phyloP scores from a whole-genome alignment of 2,113 vertebrate species.

The Oreochromis spilurus region DNA sequence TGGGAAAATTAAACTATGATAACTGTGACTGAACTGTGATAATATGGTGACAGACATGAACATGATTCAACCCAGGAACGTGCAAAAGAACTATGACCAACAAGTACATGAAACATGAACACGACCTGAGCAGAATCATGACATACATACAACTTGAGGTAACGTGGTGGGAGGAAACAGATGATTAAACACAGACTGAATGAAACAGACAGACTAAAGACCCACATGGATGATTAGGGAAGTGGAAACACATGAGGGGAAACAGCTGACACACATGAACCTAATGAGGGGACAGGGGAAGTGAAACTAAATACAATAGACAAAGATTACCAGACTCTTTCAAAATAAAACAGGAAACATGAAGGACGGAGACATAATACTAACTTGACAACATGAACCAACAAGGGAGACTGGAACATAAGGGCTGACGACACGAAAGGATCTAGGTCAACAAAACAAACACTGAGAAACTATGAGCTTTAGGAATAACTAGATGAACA shows the following conservation, averaged over 20 bases:
- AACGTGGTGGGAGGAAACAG: rapidly evolving
- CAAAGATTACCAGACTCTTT: background rate
- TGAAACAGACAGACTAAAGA: background rate
- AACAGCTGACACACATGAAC: background rate
- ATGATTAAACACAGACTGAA: rapidly evolving
- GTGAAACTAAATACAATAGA: background rate
- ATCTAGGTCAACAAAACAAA: background rate
- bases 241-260: background rate
- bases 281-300: background rate
- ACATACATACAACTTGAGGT: background rate
- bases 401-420: background rate
- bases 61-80: background rate
- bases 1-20: background rate
- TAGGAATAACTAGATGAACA: background rate
- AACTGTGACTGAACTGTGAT: background rate
- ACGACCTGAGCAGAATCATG: background rate
- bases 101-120: rapidly evolving
- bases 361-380: background rate
- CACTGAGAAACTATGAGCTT: background rate
- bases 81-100: background rate
- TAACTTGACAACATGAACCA: background rate
- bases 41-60: background rate
- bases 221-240: background rate
- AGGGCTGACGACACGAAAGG: rapidly evolving
- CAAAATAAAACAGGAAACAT: background rate